phyloP scores from a whole-genome alignment of 2,888 invertebrate genomes.

The Drosophila austrosaltans region DNA sequence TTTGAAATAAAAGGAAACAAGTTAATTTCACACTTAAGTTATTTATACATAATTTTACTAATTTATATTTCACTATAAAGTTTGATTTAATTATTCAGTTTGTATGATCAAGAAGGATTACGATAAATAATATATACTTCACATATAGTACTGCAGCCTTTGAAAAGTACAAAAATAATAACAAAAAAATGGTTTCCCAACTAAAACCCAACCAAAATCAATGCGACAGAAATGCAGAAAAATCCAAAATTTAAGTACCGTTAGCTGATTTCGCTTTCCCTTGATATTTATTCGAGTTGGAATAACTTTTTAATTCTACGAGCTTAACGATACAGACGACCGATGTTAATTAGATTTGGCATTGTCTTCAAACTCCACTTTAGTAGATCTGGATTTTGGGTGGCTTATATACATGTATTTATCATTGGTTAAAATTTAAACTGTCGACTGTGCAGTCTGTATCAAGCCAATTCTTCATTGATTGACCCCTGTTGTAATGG shows the following conservation, averaged over 20 bases:
- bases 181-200: slow-evolving; percentile 15
- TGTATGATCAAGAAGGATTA: slow-evolving; percentile 66
- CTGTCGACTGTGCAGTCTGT: neutral
- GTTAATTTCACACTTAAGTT: slow-evolving; percentile 27
- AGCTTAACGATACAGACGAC: neutral
- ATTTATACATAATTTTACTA: slow-evolving; percentile 38
- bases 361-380: neutral
- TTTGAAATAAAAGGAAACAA: neutral
- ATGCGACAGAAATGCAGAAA: neutral
- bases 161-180: slow-evolving; percentile 58
- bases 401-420: neutral
- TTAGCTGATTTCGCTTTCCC: neutral
- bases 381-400: neutral
- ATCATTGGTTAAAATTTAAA: neutral
- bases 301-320: neutral
- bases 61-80: neutral
- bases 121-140: slow-evolving; percentile 76
- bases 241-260: neutral
- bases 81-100: slow-evolving; percentile 54
- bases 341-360: neutral
- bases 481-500: too few species aligned
- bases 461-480: neutral
- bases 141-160: slow-evolving; percentile 82
- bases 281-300: too few species aligned
- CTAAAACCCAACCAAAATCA: slow-evolving; percentile 4